Evolutionary conservation across 2,888 invertebrate species (phyloP), one percentile per base, ranked within the genome.

Genomic region (Andrena bucephala): DNA sequence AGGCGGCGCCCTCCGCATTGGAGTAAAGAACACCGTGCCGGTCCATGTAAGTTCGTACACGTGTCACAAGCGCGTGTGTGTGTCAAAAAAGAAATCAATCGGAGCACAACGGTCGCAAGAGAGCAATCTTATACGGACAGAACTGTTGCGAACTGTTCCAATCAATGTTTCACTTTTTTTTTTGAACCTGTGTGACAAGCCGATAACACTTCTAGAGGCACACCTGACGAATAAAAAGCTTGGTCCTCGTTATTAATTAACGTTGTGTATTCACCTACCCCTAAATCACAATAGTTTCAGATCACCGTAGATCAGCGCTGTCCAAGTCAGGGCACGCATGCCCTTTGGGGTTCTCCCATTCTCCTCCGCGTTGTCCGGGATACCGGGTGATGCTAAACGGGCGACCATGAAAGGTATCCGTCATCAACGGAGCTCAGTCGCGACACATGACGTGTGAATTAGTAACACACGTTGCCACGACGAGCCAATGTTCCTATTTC

Each of bases 1-100:
- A 94, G 92, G 90, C 92, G 91, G 90, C 92, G 91, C 91, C 93
- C 85, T 89, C 92, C 91, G 90, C 93, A 92, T 87, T 94, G 94
- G 94, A 95, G 93, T 94, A 94, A 81, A 92, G 91, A 87, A 86
- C 92, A 92, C 91, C 90, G 92, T 92, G 91, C 89, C 91, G 94
- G 93, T 93, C 91, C 93, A 94, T 94, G 94, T 94, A 94, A 94
- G 94, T 94, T 87, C 90, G 91, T 91, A 91, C 89, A 87, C 82
- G 87, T 87, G 87, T 89, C 84, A 82, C 77, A 68, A 83, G 60
- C 78, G 76, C 84, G 81, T 83, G 84, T 87, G 81, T 85, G 84
- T 84, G 84, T 71, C 42, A 52, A 62, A n/a, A 66, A 48, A 65
- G 31, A 63, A 63, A 74, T 27, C 48, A 57, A 20, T 7, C n/a